Percentiles rank a stretch among this genome's conserved stretches.
phyloP scores from a whole-genome alignment of 2,113 vertebrate species.

The Haplochromis burtoni region DNA sequence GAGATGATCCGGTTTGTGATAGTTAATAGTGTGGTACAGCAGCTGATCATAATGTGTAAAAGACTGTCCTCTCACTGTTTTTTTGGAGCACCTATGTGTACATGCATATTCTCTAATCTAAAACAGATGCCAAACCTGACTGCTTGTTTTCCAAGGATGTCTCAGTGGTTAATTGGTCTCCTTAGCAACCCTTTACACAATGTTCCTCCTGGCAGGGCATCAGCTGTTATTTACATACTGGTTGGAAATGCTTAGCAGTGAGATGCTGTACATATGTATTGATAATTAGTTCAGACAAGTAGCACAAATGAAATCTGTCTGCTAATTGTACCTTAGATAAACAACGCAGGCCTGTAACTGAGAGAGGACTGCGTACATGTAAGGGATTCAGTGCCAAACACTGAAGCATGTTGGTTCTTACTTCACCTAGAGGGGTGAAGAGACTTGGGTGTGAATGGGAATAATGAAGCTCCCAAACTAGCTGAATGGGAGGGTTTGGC shows the following conservation, averaged over 20 bases:
- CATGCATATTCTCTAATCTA: background rate
- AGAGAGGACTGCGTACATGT: background rate
- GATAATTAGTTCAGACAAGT: background rate
- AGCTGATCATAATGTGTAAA: background rate
- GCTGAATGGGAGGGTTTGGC: background rate
- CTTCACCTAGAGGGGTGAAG: background rate
- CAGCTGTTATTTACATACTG: background rate
- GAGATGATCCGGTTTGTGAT: background rate
- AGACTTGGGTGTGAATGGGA: background rate
- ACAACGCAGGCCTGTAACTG: background rate
- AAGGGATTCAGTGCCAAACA: background rate
- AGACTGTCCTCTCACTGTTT: too few relatives aligned
- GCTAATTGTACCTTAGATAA: background rate
- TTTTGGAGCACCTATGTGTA: background rate
- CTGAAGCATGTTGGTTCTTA: background rate
- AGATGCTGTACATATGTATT: background rate
- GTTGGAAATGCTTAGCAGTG: background rate
- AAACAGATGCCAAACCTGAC: background rate
- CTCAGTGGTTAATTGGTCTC: background rate
- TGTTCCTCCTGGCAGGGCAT: background rate
- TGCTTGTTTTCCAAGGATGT: background rate
- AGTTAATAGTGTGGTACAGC: background rate
- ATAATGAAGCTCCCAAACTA: background rate
- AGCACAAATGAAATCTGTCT: background rate
- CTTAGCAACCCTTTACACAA: background rate